Evolutionary conservation across 1,140 invertebrate genomes (phyloP).

Genomic region (Ctenoplectra terminalis): DNA sequence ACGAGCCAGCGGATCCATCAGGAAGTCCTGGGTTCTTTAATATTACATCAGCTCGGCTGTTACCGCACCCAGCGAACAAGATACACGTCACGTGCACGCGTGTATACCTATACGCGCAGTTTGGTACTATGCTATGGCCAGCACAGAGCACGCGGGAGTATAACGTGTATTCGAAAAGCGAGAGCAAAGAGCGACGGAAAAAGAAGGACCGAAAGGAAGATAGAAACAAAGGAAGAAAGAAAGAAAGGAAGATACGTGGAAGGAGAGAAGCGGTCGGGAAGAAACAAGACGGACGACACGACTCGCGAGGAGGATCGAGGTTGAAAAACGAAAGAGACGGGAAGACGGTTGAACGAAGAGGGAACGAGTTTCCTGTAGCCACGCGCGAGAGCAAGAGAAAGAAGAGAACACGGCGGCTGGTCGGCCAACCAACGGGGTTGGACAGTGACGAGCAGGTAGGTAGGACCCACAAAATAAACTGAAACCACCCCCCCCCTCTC

Average conservation of each 20-base stretch:
- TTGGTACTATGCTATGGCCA: no score
- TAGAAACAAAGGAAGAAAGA: background rate
- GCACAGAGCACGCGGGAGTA: background rate
- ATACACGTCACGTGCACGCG: conserved; percentile 7
- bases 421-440: conserved; percentile 70
- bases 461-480: conserved; percentile 82
- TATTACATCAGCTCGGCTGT: conserved; percentile 62
- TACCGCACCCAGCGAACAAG: conserved; percentile 31
- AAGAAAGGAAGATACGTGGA: background rate
- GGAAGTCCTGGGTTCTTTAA: conserved; percentile 70
- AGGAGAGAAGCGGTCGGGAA: background rate
- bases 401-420: conserved; percentile 36
- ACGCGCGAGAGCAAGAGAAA: conserved; percentile 43
- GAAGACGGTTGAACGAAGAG: background rate
- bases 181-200: background rate
- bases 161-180: conserved; percentile 7
- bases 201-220: background rate
- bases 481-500: conserved; percentile 70
- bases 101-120: background rate
- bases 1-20: conserved; percentile 55
- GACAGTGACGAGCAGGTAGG: conserved; percentile 79
- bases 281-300: conserved; percentile 16
- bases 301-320: background rate
- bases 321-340: conserved; percentile 23
- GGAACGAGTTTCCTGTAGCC: conserved; percentile 30